phyloP scores from a whole-genome alignment of 2,888 invertebrate genomes.

The Hyppa rectilinea region DNA sequence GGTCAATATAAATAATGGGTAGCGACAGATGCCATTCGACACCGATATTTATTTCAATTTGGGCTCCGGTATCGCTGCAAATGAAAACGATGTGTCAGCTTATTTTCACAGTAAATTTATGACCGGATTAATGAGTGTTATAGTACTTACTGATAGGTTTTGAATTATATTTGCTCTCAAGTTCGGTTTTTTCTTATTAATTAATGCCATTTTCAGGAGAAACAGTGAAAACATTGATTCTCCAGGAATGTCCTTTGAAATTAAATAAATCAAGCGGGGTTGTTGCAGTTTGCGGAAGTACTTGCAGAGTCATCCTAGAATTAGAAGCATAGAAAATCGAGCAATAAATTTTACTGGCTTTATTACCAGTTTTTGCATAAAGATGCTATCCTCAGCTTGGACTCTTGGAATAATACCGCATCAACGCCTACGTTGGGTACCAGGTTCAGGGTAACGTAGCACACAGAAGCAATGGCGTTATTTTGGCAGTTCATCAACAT shows the following conservation, averaged over 20 bases:
- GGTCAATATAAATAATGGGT: constrained; percentile 60
- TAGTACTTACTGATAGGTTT: constrained; percentile 17
- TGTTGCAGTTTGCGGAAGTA: background rate
- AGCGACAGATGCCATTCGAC: constrained; percentile 43
- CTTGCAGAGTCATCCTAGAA: constrained; percentile 3
- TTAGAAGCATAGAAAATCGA: background rate
- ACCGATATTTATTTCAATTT: constrained; percentile 60
- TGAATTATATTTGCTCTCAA: background rate
- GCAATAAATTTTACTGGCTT: background rate
- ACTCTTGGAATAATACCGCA: background rate
- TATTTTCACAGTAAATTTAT: constrained; percentile 42
- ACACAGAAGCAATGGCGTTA: too few species aligned
- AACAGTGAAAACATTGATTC: background rate
- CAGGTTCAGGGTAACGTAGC: too few species aligned
- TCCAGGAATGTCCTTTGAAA: background rate
- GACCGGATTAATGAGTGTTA: constrained; percentile 18
- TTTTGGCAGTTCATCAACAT: too few species aligned
- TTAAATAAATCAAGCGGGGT: background rate
- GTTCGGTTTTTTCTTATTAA: background rate
- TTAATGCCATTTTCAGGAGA: background rate
- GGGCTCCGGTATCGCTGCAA: constrained; percentile 24
- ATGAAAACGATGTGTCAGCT: constrained; percentile 44
- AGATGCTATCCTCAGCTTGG: background rate
- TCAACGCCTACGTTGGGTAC: background rate
- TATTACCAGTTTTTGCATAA: background rate